Base-by-base conservation (phyloP, 2,888 invertebrate species). In the Pristionchus fissidentatus region DNA sequence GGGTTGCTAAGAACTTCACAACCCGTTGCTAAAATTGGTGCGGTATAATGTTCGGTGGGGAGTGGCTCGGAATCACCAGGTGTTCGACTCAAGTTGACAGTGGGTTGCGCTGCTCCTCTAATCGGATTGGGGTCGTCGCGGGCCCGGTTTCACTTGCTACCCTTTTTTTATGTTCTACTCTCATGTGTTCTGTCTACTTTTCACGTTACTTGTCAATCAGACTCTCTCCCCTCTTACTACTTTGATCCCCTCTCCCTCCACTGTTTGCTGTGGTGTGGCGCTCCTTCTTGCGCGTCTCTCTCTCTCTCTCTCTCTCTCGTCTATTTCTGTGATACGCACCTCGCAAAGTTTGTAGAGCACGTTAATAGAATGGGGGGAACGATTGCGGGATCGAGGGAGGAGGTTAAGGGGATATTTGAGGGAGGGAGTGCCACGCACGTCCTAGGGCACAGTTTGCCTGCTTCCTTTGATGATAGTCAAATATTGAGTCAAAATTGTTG, bases 231-330 rank as follows among this genome's bases (percentile, higher is more conserved):
- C 35, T 26, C 35, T 75, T 38, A 1, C 26, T 77, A 22, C 32
- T 49, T 49, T 49, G 32, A 32, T 49, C 7, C 19, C 49, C 49
- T 77, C 26, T 38, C n/a, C 32, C 75, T 32, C 49, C 46, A 49
- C 5, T 77, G 75, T 77, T 77, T 77, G 75, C 32, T 77, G 49
- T 77, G 43, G 62, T 57, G 13, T 19, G 35, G 15, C 62, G 26
- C 73, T 41, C 70, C 10, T 41, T n/a, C 70, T 38, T 38, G 32
- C 38, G 41, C 49, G 10, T 43, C 41, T 73, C n/a, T n/a, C 10
- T 8, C 41, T 66, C 38, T 73, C 62, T 62, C 62, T 29, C 3
- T 73, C n/a, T 41, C 41, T 41, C n/a, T 43, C 43, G 22, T 70
- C 70, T 70, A 70, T 70, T 70, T 10, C 43, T 70, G 43, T 26